phyloP scores from a whole-genome alignment of 2,113 vertebrate species.

The Apistogramma diplotaenia region DNA sequence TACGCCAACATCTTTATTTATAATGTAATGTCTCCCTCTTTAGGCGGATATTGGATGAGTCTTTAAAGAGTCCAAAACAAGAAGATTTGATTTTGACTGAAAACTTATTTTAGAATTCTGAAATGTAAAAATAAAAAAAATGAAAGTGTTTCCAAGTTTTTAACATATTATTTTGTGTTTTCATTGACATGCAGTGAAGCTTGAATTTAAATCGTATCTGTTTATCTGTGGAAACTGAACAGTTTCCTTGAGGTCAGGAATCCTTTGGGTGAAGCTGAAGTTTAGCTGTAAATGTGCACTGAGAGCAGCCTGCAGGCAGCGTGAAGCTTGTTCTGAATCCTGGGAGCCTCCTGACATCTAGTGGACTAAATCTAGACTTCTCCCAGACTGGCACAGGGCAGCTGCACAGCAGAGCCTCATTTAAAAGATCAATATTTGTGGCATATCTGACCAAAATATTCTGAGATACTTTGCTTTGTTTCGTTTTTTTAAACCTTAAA shows the following conservation, averaged over 20 bases:
- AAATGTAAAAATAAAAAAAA: neutral
- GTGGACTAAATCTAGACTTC: conserved; percentile 41
- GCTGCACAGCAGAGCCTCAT: neutral
- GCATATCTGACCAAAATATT: neutral
- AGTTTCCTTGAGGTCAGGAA: neutral
- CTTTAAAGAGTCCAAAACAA: neutral
- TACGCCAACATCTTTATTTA: neutral
- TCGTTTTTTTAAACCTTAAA: neutral
- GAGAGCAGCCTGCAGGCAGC: neutral
- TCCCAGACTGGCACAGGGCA: neutral
- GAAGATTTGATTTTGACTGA: neutral
- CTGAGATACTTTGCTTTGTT: neutral
- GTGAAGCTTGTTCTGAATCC: neutral
- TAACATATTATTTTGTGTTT: neutral
- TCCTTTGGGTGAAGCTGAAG: neutral
- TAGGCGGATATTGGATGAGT: conserved; percentile 27
- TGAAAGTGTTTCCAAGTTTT: neutral
- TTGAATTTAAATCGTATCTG: neutral
- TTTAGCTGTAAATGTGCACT: neutral
- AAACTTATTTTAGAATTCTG: neutral
- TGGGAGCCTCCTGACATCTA: conserved; percentile 68
- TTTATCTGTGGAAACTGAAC: neutral
- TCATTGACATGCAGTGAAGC: neutral
- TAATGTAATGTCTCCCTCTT: conserved; percentile 72
- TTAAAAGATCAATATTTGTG: neutral